Evolutionary conservation across 2,113 vertebrate genomes (phyloP).

Genomic region (Takifugu bimaculatus): DNA sequence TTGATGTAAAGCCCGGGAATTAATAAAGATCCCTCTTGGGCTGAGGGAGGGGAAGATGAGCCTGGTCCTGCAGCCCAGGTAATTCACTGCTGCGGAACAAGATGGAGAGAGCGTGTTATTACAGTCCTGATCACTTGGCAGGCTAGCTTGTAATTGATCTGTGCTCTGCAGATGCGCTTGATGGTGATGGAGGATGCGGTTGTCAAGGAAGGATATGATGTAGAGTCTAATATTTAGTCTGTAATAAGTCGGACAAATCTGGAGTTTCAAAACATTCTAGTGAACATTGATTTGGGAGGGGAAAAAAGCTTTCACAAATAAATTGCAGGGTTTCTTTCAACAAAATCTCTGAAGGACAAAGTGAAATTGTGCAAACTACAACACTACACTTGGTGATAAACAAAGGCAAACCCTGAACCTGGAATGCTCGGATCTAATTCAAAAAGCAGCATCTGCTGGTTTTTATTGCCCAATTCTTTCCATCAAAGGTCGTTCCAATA

Average conservation of each 20-base stretch:
- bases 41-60: conserved; percentile 38
- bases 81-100: conserved; percentile 67
- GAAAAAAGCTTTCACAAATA: conserved; percentile 12
- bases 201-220: conserved; percentile 55
- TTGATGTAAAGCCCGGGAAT: conserved; percentile 61
- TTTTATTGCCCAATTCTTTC: conserved; percentile 3
- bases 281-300: conserved; percentile 58
- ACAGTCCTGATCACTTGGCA: conserved; percentile 70
- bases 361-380: no score
- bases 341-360: no score
- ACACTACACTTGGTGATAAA: no score
- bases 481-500: conserved; percentile 7
- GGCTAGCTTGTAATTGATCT: conserved; percentile 64
- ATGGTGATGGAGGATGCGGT: conserved; percentile 55
- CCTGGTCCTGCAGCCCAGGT: conserved; percentile 59
- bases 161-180: conserved; percentile 51
- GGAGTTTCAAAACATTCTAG: conserved; percentile 42
- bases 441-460: no score
- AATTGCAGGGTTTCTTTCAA: no score
- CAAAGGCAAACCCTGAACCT: no score
- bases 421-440: no score
- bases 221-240: conserved; percentile 62
- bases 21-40: conserved; percentile 63
- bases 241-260: conserved; percentile 43
- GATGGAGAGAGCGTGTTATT: conserved; percentile 70